Evolutionary conservation across 2,113 vertebrate species (phyloP).

Genomic region (Apteryx mantelli): DNA sequence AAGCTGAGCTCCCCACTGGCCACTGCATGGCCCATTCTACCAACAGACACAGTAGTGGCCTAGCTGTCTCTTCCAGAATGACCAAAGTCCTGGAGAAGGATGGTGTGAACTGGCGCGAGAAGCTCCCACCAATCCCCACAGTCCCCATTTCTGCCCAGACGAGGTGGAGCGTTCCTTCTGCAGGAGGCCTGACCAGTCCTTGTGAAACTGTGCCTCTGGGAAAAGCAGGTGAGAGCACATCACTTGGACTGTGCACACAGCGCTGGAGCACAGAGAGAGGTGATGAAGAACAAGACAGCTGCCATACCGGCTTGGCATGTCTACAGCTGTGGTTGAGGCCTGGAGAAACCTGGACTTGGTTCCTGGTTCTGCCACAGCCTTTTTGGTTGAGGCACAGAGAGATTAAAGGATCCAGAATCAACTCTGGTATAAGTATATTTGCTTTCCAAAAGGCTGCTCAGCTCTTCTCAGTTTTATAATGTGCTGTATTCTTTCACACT

Average conservation of each 20-base stretch:
- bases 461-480: neutral
- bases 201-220: neutral
- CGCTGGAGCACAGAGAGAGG: neutral
- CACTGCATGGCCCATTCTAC: neutral
- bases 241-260: neutral
- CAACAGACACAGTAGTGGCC: neutral
- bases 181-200: neutral
- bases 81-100: slow-evolving; percentile 87
- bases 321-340: neutral
- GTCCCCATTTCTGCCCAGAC: slow-evolving; percentile 86
- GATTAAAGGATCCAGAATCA: no score
- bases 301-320: neutral
- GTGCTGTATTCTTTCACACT: neutral
- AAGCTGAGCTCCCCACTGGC: neutral
- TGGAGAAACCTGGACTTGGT: neutral
- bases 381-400: neutral
- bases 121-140: slow-evolving; percentile 87
- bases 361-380: neutral
- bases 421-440: neutral
- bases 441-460: neutral
- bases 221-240: slow-evolving; percentile 62
- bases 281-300: neutral
- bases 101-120: slow-evolving; percentile 88
- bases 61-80: slow-evolving; percentile 81
- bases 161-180: slow-evolving; percentile 68